Base-by-base conservation (phyloP, 2,113 vertebrate species). In the Rattus norvegicus region DNA sequence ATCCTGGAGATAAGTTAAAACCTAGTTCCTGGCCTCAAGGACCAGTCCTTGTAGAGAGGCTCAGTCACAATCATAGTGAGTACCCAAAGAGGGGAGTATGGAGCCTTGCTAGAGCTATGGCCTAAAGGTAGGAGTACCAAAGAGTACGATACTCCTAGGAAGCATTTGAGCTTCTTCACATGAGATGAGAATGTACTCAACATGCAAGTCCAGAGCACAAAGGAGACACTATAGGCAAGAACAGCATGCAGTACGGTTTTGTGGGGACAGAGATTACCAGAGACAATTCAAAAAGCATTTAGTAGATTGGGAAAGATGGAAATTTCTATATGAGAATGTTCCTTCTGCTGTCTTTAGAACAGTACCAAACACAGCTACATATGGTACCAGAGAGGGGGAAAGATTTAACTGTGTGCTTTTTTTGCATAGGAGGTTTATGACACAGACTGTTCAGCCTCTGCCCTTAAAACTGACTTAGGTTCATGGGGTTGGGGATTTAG, bases 401-500 rank as follows among this genome's bases (percentile, higher is more conserved):
- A 36, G 7, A 6, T 69, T 83, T 6, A 61, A 59, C 20, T 59
- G 26, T 69, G 14, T 69, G 4, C 20, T 86, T 93, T 85, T 43
- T 54, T 73, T 47, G 77, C 80, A 61, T n/a, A 80, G n/a, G 26
- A 80, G 28, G 73, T 97, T 93, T 39, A 77, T 73, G 36, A 84
- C 19, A 54, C 56, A 13, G 1, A 24, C n/a, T 75, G 49, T 65
- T 43, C 14, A 65, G 67, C 36, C 61, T 93, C 54, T 79, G 43
- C 19, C 73, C 14, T 70, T 76, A 49, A 88, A 49, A 75, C 30
- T 59, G 39, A 61, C 24, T 70, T 72, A 92, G 80, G 72, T 43
- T 43, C 43, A 43, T 43, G 43, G 43, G 43, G 43, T 43, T 43
- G 43, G 43, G 43, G 43, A 43, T 43, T 43, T 43, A 43, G 43